Evolutionary conservation across 2,888 invertebrate genomes (phyloP).

Genomic region (Amphipyra tragopoginis): DNA sequence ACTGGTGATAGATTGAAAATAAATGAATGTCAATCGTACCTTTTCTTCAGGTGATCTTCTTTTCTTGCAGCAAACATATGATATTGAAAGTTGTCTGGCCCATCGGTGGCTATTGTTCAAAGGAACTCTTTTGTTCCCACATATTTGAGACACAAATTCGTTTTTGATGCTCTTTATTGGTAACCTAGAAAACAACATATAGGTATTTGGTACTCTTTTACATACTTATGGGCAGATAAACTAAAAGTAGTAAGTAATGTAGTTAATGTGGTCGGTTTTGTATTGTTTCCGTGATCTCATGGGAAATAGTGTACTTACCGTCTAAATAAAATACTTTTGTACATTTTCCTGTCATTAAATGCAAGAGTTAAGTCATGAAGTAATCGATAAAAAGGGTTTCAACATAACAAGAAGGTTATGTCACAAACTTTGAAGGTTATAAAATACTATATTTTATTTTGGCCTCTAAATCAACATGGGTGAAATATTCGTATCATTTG

Average conservation of each 20-base stretch:
- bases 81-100: conserved; percentile 71
- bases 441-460: conserved; percentile 1
- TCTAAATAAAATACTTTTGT: conserved; percentile 72
- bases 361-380: conserved; percentile 22
- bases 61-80: conserved; percentile 87
- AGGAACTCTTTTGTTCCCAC: conserved; percentile 52
- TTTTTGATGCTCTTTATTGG: conserved; percentile 67
- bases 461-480: neutral
- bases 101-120: conserved; percentile 51
- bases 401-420: conserved; percentile 49
- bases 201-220: no score
- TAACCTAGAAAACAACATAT: conserved; percentile 68
- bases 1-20: no score
- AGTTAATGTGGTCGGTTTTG: no score
- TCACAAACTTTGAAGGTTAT: conserved; percentile 50
- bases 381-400: neutral
- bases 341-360: conserved; percentile 67
- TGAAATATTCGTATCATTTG: conserved; percentile 3
- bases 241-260: no score
- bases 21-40: conserved; percentile 74
- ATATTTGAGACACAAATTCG: conserved; percentile 63
- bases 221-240: no score
- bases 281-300: neutral
- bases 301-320: conserved; percentile 66
- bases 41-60: conserved; percentile 91